Conservation (phyloP, 2,888 invertebrate genomes). For the Sepioteuthis lessoniana region DNA sequence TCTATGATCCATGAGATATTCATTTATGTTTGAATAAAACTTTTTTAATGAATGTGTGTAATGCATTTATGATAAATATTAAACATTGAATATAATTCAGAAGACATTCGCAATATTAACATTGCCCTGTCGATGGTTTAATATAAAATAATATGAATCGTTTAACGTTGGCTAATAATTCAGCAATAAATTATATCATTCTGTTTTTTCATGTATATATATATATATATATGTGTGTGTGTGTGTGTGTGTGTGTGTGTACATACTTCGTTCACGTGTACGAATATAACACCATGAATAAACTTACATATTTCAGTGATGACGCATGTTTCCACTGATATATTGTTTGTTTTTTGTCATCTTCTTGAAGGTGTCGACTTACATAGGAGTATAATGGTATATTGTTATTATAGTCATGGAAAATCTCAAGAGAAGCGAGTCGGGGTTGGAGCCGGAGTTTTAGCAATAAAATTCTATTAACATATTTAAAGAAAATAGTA, state of each 20-base stretch:
- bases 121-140: too few relatives aligned
- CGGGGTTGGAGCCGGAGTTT: not conserved
- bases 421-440: not conserved
- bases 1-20: too few relatives aligned
- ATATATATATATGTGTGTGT: not conserved
- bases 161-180: too few relatives aligned
- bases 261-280: not conserved
- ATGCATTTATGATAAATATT: too few relatives aligned
- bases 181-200: too few relatives aligned
- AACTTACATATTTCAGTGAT: too few relatives aligned
- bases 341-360: not conserved
- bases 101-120: too few relatives aligned
- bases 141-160: too few relatives aligned
- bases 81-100: too few relatives aligned
- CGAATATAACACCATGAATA: not conserved
- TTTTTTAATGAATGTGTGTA: too few relatives aligned
- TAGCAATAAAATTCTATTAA: not conserved
- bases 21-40: too few relatives aligned
- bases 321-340: not conserved
- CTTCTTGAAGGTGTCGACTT: not conserved
- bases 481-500: not conserved
- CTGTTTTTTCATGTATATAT: not conserved
- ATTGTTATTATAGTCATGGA: not conserved
- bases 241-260: not conserved
- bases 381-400: not conserved